Base-by-base conservation (phyloP, 2,797 vertebrate genomes). In the Setipinna tenuifilis region DNA sequence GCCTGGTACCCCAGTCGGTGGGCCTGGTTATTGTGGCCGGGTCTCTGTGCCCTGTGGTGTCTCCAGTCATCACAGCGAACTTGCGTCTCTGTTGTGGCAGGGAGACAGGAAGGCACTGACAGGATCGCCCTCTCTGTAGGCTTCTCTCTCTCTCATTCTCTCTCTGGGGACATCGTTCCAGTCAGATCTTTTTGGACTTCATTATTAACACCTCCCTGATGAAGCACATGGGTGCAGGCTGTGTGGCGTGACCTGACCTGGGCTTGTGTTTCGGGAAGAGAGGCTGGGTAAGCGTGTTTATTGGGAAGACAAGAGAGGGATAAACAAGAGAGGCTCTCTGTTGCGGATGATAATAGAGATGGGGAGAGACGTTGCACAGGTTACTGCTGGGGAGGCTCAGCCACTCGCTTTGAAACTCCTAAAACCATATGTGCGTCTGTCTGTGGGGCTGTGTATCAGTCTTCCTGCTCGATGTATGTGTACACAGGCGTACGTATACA, bases 401-500 rank as follows among this genome's bases (percentile, higher is more conserved):
- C 31, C 68, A 78, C 16, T 19, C 7, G 31, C 16, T 35, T 82
- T 82, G 35, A 59, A 46, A 78, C 57, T 57, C 68, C 78, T 85
- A 21, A 78, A 46, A 83, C 61, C 84, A 85, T 54, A 71, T 71
- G 75, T 83, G 71, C 9, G 50, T 54, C 50, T 54, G 2, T 78
- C 35, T 78, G 82, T 87, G 84, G 9, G 50, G 84, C 68, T 58
- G 48, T 85, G 57, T 58, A 57, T 81, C 86, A 85, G 86, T 87
- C 35, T 17, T 17, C 35, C 71, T 78, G 71, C 71, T 78, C 17
- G 71, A 44, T 78, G 71, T 41, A 44, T 21, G 35, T 78, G 71
- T 78, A 78, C 17, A 78, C 71, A 78, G 2, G 6, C 31, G 19
- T 21, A 25, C 71, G 19, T 14, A 41, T 9, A 35, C 31, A 78